These are phyloP conservation scores for Rhingia campestris DNA, from an alignment of 2,888 invertebrate genomes.

Conservation along the genomic window DNA sequence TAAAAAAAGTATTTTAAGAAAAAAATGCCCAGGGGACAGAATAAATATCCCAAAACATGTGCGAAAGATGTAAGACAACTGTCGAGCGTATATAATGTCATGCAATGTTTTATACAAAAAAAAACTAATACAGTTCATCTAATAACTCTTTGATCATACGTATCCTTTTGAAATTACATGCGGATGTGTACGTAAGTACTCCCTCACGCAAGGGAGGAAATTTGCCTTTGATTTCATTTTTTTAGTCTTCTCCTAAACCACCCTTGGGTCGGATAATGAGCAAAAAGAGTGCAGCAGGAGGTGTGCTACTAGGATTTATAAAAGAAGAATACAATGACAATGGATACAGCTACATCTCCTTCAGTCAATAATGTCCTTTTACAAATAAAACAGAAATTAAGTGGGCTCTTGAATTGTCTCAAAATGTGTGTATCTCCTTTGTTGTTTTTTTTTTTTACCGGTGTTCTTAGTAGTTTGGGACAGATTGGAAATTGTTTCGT, in stretches of 20 bases:
- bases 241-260: constrained; percentile 47
- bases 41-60: constrained; percentile 60
- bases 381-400: constrained; percentile 14
- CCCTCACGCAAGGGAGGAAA: constrained; percentile 57
- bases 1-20: constrained; percentile 4
- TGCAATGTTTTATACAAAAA: constrained; percentile 69
- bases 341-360: constrained; percentile 14
- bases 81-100: constrained; percentile 67
- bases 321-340: constrained; percentile 23
- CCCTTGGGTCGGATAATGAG: constrained; percentile 57
- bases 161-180: constrained; percentile 60
- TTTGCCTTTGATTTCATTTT: constrained; percentile 62
- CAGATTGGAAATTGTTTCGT: too few relatives aligned
- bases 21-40: constrained; percentile 63
- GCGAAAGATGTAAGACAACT: constrained; percentile 60
- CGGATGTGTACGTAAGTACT: constrained; percentile 39
- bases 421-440: neutral
- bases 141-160: constrained; percentile 73
- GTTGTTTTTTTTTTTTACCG: neutral
- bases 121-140: constrained; percentile 74
- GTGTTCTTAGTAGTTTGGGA: neutral
- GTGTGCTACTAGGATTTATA: constrained; percentile 14
- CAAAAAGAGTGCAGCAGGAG: constrained; percentile 55
- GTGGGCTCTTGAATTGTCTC: constrained; percentile 7
- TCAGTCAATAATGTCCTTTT: constrained; percentile 46